Evolutionary conservation across 2,113 vertebrate genomes (phyloP).

Genomic region (Mastomys natalensis): DNA sequence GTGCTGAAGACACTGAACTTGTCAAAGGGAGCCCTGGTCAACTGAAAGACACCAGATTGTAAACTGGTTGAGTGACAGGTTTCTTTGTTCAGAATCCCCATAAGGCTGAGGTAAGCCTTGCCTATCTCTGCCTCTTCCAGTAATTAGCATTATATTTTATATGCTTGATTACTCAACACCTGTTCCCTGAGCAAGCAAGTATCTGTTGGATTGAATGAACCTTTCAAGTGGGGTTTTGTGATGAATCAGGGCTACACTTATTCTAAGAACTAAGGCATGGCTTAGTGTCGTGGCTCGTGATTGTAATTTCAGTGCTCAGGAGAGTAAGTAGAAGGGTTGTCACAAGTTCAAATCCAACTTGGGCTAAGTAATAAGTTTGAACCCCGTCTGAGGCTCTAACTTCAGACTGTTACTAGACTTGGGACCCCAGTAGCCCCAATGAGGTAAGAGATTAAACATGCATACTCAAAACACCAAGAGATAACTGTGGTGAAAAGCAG

Average conservation of each 20-base stretch:
- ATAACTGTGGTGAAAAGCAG: not conserved
- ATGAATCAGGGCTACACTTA: not conserved
- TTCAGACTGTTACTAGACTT: not conserved
- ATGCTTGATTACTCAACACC: not conserved
- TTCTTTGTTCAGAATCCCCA: constrained; percentile 1
- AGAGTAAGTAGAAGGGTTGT: not conserved
- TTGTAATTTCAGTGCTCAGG: not conserved
- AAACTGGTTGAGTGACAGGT: not conserved
- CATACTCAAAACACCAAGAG: not conserved
- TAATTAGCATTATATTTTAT: not conserved
- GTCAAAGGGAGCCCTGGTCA: not conserved
- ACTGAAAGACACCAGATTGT: not conserved
- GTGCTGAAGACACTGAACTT: not conserved
- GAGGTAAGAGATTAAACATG: not conserved
- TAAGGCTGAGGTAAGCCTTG: not conserved
- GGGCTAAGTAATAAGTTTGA: not conserved
- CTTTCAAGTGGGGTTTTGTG: not conserved
- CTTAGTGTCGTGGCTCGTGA: no score
- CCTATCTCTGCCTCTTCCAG: not conserved
- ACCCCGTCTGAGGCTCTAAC: no score
- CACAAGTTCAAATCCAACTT: not conserved
- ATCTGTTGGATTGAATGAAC: not conserved
- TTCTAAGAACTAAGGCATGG: not conserved
- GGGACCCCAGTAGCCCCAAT: no score
- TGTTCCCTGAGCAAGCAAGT: not conserved